These are phyloP conservation scores for Paraplagusia blochii DNA, from an alignment of 2,113 vertebrate genomes.

Conservation along the genomic window DNA sequence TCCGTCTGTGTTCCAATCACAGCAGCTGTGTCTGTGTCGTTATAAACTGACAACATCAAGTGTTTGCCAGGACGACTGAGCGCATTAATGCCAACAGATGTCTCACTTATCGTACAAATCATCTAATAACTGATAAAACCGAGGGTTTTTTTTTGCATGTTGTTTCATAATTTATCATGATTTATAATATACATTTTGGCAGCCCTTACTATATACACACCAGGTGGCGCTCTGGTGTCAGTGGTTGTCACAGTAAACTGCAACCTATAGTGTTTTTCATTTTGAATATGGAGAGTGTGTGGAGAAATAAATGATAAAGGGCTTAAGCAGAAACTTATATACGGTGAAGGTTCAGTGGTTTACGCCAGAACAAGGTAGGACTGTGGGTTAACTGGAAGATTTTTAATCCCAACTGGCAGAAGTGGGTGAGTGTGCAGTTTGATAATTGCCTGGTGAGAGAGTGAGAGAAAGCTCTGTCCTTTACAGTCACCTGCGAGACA, in stretches of 20 bases:
- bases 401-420: slow-evolving; percentile 60
- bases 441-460: slow-evolving; percentile 42
- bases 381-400: slow-evolving; percentile 45
- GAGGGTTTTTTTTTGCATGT: too few relatives aligned
- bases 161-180: slow-evolving; percentile 9
- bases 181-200: slow-evolving; percentile 1
- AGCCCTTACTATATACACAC: background rate
- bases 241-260: slow-evolving; percentile 33
- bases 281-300: slow-evolving; percentile 30
- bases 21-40: slow-evolving; percentile 33
- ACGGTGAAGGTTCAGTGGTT: slow-evolving; percentile 59
- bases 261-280: slow-evolving; percentile 28
- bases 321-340: slow-evolving; percentile 18
- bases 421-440: slow-evolving; percentile 52
- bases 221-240: slow-evolving; percentile 8
- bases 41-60: slow-evolving; percentile 40
- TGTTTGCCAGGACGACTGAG: slow-evolving; percentile 29
- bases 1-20: slow-evolving; percentile 44
- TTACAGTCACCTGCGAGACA: slow-evolving; percentile 26
- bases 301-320: slow-evolving; percentile 57
- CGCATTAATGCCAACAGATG: slow-evolving; percentile 39
- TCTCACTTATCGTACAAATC: slow-evolving; percentile 25
- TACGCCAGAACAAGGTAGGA: slow-evolving; percentile 52
- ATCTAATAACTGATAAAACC: slow-evolving; percentile 3
- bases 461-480: slow-evolving; percentile 21